Base-by-base conservation (phyloP, 1,140 invertebrate genomes). In the Drosophila tsacasi region DNA sequence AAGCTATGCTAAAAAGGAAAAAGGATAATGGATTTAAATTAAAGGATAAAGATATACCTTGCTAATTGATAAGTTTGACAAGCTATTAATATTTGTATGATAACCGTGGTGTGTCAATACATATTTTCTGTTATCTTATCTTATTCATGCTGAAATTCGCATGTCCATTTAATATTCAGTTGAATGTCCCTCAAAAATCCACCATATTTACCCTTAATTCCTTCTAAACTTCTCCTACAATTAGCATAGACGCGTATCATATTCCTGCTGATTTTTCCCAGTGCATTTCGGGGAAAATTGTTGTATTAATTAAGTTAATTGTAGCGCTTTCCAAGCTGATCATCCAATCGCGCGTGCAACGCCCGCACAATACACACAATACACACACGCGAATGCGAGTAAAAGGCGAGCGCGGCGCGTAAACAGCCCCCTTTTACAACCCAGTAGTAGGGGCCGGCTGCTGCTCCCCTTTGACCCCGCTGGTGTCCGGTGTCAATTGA, bases 221-320 rank as follows among this genome's bases (percentile, higher is more conserved):
- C n/a, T 15, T 13, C 1, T 8, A 19, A 8, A 19, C 8, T 30
- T 13, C 7, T 21, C 2, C 5, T 10, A 17, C 5, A 17, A 12
- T 17, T 23, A 6, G 2, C 19, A 23, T 37, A 9, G 6, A 0
- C 1, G 5, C 1, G 10, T 1, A 17, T 2, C 8, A 9, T 17
- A 17, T 17, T 32, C 10, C 13, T 5, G 3, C 3, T 17, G 13
- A 3, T 66, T 76, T 60, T 32, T 46, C 44, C 50, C 63, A 62
- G 47, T 72, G 59, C 39, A 50, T 21, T 39, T 9, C 9, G 30
- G 49, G 58, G 77, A 58, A 66, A 72, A 79, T 79, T 64, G 81
- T 83, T 84, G 81, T 60, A 81, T 90, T 90, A 90, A 90, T 90
- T 90, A 80, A 90, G 75, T 91, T 91, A 90, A 90, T 90, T 90